Percentiles rank a stretch among this genome's conserved stretches.
phyloP scores from a whole-genome alignment of 2,797 vertebrate genomes.

The Ara ararauna region DNA sequence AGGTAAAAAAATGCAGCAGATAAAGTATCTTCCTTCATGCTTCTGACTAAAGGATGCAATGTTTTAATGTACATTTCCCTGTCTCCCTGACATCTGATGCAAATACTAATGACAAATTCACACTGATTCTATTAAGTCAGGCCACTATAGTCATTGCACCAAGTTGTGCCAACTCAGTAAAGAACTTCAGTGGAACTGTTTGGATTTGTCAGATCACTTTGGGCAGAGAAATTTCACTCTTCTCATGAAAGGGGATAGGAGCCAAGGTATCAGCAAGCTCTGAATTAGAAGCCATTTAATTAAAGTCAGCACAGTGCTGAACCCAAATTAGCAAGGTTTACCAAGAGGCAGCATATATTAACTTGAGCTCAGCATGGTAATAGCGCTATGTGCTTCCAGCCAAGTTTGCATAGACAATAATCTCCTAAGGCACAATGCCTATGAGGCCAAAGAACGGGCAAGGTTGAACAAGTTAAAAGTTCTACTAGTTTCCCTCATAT shows the following conservation, averaged over 20 bases:
- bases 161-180: background rate
- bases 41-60: background rate
- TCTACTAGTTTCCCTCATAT: background rate
- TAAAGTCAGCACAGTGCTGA: constrained; percentile 26
- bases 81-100: background rate
- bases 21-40: background rate
- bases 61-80: background rate
- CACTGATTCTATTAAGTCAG: background rate
- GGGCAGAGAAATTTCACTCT: background rate
- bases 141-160: background rate
- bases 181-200: background rate
- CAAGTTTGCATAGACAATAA: background rate
- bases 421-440: background rate
- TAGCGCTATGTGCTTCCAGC: background rate
- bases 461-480: background rate
- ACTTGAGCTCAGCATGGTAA: background rate
- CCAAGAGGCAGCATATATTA: background rate
- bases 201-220: background rate
- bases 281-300: constrained; percentile 45
- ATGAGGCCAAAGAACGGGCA: background rate
- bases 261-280: constrained; percentile 12
- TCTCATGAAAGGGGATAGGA: background rate
- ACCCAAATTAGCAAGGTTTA: constrained; percentile 35
- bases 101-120: background rate
- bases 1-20: background rate